Evolutionary conservation across 2,797 vertebrate genomes (phyloP).

Genomic region (Hippoglossus hippoglossus): DNA sequence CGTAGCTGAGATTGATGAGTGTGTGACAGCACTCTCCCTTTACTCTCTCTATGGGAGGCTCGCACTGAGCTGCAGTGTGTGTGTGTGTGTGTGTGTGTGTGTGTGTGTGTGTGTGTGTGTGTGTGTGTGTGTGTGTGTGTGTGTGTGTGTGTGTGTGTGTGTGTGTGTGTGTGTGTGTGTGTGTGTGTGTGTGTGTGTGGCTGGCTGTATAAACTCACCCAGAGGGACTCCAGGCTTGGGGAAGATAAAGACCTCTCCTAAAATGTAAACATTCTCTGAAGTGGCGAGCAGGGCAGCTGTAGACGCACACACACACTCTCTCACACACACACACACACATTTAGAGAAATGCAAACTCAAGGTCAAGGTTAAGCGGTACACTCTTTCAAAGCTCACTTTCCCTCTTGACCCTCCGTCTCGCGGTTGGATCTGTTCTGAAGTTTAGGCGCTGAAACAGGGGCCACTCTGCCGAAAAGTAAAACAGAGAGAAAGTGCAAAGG

Average conservation of each 20-base stretch:
- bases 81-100: slow-evolving; percentile 24
- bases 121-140: slow-evolving; percentile 46
- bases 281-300: slow-evolving; percentile 82
- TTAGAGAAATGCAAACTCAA: slow-evolving; percentile 77
- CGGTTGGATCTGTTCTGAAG: slow-evolving; percentile 54
- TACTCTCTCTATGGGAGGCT: slow-evolving; percentile 72
- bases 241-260: slow-evolving; percentile 85
- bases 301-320: slow-evolving; percentile 68
- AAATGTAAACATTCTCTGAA: slow-evolving; percentile 88
- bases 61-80: slow-evolving; percentile 27
- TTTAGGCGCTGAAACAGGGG: slow-evolving; percentile 62
- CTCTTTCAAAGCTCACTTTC: slow-evolving; percentile 85
- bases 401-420: slow-evolving; percentile 78
- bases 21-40: slow-evolving; percentile 82
- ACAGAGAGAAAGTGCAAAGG: slow-evolving; percentile 33
- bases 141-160: slow-evolving; percentile 42
- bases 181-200: slow-evolving; percentile 48
- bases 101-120: slow-evolving; percentile 25
- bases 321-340: slow-evolving; percentile 64
- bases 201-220: slow-evolving; percentile 82
- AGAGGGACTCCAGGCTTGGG: slow-evolving; percentile 78
- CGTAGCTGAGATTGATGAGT: slow-evolving; percentile 79
- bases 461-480: slow-evolving; percentile 45
- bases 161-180: slow-evolving; percentile 23
- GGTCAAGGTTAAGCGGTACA: slow-evolving; percentile 86